These are phyloP conservation scores for Melinopterus prodromus DNA, from an alignment of 2,888 invertebrate species.

Conservation along the genomic window DNA sequence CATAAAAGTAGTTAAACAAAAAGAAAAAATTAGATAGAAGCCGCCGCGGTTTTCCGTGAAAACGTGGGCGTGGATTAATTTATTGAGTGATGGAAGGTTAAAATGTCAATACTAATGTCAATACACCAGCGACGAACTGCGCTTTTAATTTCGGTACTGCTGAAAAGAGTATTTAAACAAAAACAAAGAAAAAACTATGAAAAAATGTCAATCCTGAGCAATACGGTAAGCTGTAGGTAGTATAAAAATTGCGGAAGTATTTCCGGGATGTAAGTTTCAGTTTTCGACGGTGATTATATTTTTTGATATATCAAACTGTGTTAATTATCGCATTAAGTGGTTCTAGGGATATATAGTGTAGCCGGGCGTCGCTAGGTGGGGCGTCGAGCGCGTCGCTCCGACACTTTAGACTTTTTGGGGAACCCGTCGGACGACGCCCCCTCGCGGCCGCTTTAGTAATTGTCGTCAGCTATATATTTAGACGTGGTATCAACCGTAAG, in stretches of 20 bases:
- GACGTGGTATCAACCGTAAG: neutral
- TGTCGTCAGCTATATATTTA: neutral
- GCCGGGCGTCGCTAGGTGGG: neutral
- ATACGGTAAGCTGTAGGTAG: slow-evolving; percentile 61
- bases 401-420: slow-evolving; percentile 35
- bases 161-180: slow-evolving; percentile 29
- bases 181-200: slow-evolving; percentile 25
- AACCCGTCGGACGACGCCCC: slow-evolving; percentile 40
- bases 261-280: neutral
- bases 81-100: slow-evolving; percentile 46
- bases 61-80: slow-evolving; percentile 48
- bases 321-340: slow-evolving; percentile 57
- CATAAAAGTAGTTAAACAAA: slow-evolving; percentile 48
- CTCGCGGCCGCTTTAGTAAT: slow-evolving; percentile 11
- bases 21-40: slow-evolving; percentile 50
- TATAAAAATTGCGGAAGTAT: slow-evolving; percentile 37
- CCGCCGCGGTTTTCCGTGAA: slow-evolving; percentile 56
- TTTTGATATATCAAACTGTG: slow-evolving; percentile 61
- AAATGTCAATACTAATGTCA: slow-evolving; percentile 59
- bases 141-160: slow-evolving; percentile 45
- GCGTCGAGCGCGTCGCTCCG: neutral
- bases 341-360: slow-evolving; percentile 45
- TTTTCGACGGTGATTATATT: slow-evolving; percentile 43
- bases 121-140: slow-evolving; percentile 54
- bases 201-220: slow-evolving; percentile 62